Evolutionary conservation across 2,888 invertebrate genomes (phyloP), one percentile per base, ranked within the genome.

Genomic region (Patella pellucida): DNA sequence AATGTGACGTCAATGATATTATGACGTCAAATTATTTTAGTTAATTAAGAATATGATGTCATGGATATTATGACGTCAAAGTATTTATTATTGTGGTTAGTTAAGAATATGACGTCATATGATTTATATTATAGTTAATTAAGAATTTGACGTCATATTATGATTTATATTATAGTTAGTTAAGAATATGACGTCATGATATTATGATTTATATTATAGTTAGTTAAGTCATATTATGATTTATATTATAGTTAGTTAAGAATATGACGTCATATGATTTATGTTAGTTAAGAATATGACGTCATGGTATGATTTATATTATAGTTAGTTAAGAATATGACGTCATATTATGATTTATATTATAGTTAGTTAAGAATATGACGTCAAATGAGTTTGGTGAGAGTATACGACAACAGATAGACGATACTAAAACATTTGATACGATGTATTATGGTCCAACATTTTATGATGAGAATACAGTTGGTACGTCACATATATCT

Each of bases 401-500:
- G 2, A 52, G 69, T n/a, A 86, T 86, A 19, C 78, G 87, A 56
- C 71, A 74, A 15, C 74, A 80, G 71, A 90, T 91, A n/a, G 84
- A 81, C 7, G 89, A 89, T 78, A 74, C 80, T 56, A 73, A 71
- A 52, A 90, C 90, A 0, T 85, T 86, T 71, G 77, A 76, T n/a
- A 80, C 85, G 4, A 74, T 76, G 14, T 88, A 89, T 75, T 91
- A 90, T 77, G 86, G 85, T 4, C 93, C 76, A 94, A 95, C 83
- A 0, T 87, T 82, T 76, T 83, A 83, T 68, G 79, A 82, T 51
- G 74, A 62, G 2, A 71, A 74, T 72, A 90, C 91, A 81, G 94
- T 95, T 90, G 97, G 98, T 52, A 99, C 99, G 0, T 94, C 97
- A 0, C 98, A 99, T 88, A 93, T 97, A 62, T 96, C 96, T 0